Base-by-base conservation (phyloP, 1,140 invertebrate genomes). In the Himalopsyche phryganea region DNA sequence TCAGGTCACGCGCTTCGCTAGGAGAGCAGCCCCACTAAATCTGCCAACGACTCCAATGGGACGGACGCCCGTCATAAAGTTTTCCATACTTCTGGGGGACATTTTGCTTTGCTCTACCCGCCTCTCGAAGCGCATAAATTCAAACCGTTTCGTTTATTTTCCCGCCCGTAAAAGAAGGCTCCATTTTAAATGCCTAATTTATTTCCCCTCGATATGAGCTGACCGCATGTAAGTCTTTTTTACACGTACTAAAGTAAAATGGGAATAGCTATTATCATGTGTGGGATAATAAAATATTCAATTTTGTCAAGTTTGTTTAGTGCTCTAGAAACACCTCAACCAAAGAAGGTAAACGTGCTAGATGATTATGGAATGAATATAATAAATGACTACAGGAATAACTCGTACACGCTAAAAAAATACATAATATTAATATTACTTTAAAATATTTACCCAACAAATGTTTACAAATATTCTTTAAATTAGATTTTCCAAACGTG, bases 31-130 rank as follows among this genome's bases (percentile, higher is more conserved):
- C 14, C 36, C 38, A 58, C 55, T 58, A 58, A 58, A 58, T 58
- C 55, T 58, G 18, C 11, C 47, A 50, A 58, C 55, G 55, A 50
- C 55, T 32, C 55, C 55, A 47, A 58, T 58, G 55, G 55, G 55
- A 58, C 55, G 18, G 32, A 44, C 36, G 23, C 46, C 55, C 55
- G 55, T 58, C 55, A 58, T 58, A 58, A 58, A 58, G 35, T 58
- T 58, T 50, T 50, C 55, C 42, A 58, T 58, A 58, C 28, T 50
- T 35, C 35, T 32, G 38, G 33, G 32, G 36, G 18, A 38, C 35
- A 38, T 32, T 51, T 38, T 38, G 20, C 35, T 38, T 40, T 11
- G 14, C 47, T 14, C 10, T n/a, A 18, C 28, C 14, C 32, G 18
- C 14, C 28, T 23, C 46, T 18, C 11, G 23, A 13, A 48, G 46